phyloP scores from a whole-genome alignment of 2,797 vertebrate species.

The Champsocephalus gunnari region DNA sequence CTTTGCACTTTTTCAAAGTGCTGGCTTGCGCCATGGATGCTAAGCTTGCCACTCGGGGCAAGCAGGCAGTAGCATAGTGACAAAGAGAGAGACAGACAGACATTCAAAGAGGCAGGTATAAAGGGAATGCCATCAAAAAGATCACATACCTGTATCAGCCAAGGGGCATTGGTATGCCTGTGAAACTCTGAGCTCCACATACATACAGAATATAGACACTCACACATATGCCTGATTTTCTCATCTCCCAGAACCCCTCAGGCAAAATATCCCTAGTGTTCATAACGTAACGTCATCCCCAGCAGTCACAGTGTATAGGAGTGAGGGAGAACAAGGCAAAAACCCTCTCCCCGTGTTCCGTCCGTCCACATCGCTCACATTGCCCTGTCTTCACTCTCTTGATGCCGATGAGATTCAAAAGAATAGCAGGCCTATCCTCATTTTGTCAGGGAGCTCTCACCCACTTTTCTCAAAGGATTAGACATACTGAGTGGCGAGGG shows the following conservation, averaged over 20 bases:
- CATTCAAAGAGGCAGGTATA: slow-evolving; percentile 25
- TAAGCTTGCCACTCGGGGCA: slow-evolving; percentile 65
- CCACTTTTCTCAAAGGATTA: slow-evolving; percentile 70
- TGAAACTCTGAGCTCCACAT: slow-evolving; percentile 42
- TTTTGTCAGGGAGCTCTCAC: slow-evolving; percentile 55
- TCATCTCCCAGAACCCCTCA: slow-evolving; percentile 53
- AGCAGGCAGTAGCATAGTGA: slow-evolving; percentile 51
- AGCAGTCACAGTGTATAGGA: slow-evolving; percentile 61
- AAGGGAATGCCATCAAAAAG: slow-evolving; percentile 31
- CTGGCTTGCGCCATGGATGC: slow-evolving; percentile 66
- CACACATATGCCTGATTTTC: slow-evolving; percentile 26
- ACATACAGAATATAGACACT: slow-evolving; percentile 26
- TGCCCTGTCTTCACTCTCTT: slow-evolving; percentile 34
- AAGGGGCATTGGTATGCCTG: slow-evolving; percentile 48
- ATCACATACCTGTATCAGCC: slow-evolving; percentile 64
- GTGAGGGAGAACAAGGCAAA: slow-evolving; percentile 36
- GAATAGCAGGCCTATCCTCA: slow-evolving; percentile 44
- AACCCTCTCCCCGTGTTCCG: slow-evolving; percentile 25
- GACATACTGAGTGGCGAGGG: slow-evolving; percentile 63
- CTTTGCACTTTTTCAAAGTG: slow-evolving; percentile 80
- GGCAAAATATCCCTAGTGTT: slow-evolving; percentile 69
- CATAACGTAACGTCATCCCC: slow-evolving; percentile 77
- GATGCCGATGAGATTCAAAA: slow-evolving; percentile 63
- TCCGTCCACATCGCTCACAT: slow-evolving; percentile 42
- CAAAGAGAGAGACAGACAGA: slow-evolving; percentile 26